A percentile compares a stretch with the other conserved stretches of the same genome.
Evolutionary conservation across 1,140 invertebrate genomes (phyloP).

Genomic region (Lordiphosa collinella): DNA sequence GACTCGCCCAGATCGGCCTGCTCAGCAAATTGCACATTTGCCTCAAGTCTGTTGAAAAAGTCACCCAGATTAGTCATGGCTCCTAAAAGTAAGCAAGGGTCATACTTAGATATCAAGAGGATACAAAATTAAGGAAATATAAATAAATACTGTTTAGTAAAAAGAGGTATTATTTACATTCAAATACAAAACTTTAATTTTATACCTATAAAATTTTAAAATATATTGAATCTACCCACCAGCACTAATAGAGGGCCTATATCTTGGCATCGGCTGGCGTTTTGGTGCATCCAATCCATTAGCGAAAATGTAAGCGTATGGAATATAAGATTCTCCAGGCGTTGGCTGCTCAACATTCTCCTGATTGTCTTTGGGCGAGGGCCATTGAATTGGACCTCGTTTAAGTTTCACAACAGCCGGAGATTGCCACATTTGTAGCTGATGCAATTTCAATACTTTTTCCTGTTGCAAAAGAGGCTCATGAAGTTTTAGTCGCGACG

Average conservation of each 20-base stretch:
- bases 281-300: slow-evolving; percentile 20
- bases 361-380: slow-evolving; percentile 1
- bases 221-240: slow-evolving; percentile 32
- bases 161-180: too few relatives aligned
- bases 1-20: slow-evolving; percentile 46
- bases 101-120: neutral
- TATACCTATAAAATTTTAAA: too few relatives aligned
- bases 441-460: slow-evolving; percentile 36
- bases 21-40: slow-evolving; percentile 68
- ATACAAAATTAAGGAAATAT: too few relatives aligned
- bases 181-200: too few relatives aligned
- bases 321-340: slow-evolving; percentile 14
- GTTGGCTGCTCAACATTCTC: neutral
- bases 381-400: slow-evolving; percentile 14
- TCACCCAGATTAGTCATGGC: slow-evolving; percentile 75
- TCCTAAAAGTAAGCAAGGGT: slow-evolving; percentile 52
- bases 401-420: slow-evolving; percentile 37
- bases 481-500: slow-evolving; percentile 17
- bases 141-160: too few relatives aligned
- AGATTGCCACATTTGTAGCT: slow-evolving; percentile 52
- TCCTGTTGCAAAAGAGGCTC: slow-evolving; percentile 27
- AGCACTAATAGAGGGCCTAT: slow-evolving; percentile 64
- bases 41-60: slow-evolving; percentile 69
- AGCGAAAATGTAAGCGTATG: slow-evolving; percentile 16
- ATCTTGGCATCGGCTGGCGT: slow-evolving; percentile 30